These are phyloP conservation scores for Coremacera marginata DNA, from an alignment of 2,888 invertebrate genomes.

Conservation along the genomic window DNA sequence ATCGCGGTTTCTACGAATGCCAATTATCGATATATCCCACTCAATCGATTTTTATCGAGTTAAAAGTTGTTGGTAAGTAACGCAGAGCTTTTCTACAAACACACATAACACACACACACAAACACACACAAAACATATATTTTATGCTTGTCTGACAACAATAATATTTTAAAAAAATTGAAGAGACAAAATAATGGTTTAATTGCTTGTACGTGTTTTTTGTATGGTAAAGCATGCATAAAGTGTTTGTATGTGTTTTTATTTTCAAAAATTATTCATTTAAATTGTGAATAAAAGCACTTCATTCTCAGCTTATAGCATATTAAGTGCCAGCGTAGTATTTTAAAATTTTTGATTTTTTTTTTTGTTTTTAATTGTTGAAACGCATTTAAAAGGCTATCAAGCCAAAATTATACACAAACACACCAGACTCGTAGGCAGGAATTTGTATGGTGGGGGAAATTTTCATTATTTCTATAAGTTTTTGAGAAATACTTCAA, in stretches of 20 bases:
- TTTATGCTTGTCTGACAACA: not conserved
- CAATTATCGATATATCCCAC: constrained; percentile 78
- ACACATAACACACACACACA: not conserved
- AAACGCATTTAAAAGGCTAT: constrained; percentile 24
- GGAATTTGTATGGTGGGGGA: too few relatives aligned
- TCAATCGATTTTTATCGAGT: constrained; percentile 75
- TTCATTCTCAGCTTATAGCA: constrained; percentile 3
- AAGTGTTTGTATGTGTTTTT: not conserved
- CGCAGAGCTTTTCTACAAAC: not conserved
- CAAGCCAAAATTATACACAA: not conserved
- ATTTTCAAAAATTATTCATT: constrained; percentile 12
- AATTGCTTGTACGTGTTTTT: not conserved
- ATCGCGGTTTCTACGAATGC: constrained; percentile 73
- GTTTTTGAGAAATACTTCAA: too few relatives aligned
- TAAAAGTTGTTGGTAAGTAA: constrained; percentile 75
- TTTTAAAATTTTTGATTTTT: not conserved
- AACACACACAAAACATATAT: not conserved
- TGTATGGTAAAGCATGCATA: not conserved
- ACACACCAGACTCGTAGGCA: too few relatives aligned
- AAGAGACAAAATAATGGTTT: not conserved
- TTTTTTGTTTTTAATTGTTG: constrained; percentile 1
- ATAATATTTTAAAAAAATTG: not conserved
- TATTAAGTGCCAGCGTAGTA: not conserved
- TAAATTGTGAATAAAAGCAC: not conserved
- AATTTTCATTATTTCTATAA: too few relatives aligned